Base-by-base conservation (phyloP, 2,888 invertebrate species). In the Boloria euphrosyne region DNA sequence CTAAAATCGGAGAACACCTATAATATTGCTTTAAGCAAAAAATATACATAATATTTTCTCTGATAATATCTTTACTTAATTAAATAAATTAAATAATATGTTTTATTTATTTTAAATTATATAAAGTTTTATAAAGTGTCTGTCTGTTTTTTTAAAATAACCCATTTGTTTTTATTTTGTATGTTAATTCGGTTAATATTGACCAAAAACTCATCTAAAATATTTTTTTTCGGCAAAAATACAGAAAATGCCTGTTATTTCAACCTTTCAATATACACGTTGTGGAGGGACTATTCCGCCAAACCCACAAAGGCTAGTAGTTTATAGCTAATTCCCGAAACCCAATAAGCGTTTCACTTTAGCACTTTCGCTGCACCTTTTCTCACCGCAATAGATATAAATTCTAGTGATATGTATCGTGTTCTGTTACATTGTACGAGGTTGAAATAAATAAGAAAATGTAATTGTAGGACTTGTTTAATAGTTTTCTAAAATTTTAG, bases 321-420 rank as follows among this genome's bases (percentile, higher is more conserved):
- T 84, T 83, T 84, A 84, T 83, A 78, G 82, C 80, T 85, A 83
- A 85, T 85, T 82, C 80, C 80, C 80, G 76, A 80, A 81, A 78
- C 78, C 81, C 82, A 84, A 85, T 85, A 85, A 83, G 77, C 77
- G 79, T 75, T 76, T 73, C 73, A 77, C 76, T 81, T 77, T 77
- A 76, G 76, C 73, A 75, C 75, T 78, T 77, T 76, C 71, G 67
- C 73, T 78, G 78, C 80, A 80, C 68, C 78, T 79, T 77, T 79
- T 76, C 67, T 74, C 52, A 52, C 68, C 68, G 51, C 70, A 71
- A 68, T 69, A 60, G 65, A 69, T 64, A 70, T 73, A 68, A 73
- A 71, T 73, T 63, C 64, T 13, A 62, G 47, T 66, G 55, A 61
- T 61, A 53, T 54, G 18, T 67, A 18, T 46, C 17, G n/a, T 59